phyloP scores from a whole-genome alignment of 1,140 invertebrate species.

The Sycophaga agraensis region DNA sequence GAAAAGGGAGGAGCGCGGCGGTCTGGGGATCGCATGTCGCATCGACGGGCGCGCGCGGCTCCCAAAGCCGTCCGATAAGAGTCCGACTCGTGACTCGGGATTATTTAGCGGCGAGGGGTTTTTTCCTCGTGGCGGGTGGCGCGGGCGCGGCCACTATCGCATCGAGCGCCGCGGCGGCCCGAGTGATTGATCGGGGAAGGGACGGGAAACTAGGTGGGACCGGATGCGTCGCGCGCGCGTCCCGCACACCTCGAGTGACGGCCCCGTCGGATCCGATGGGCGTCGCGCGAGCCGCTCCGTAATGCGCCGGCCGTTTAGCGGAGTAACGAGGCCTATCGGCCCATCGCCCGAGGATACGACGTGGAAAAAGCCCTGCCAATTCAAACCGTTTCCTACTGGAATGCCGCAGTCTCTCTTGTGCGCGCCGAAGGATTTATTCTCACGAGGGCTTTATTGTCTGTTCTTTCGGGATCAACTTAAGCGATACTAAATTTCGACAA shows the following conservation, averaged over 20 bases:
- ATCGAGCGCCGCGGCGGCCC: background rate
- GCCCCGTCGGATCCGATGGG: background rate
- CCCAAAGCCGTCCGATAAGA: slow-evolving; percentile 7
- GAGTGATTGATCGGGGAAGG: slow-evolving; percentile 25
- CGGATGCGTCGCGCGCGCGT: background rate
- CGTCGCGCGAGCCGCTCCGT: no score
- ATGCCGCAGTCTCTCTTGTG: no score
- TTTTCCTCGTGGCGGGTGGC: no score
- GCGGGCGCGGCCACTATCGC: slow-evolving; percentile 17
- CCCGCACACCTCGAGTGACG: background rate
- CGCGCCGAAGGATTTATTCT: no score
- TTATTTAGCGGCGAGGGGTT: slow-evolving; percentile 11
- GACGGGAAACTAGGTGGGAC: slow-evolving; percentile 23
- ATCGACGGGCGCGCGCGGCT: background rate
- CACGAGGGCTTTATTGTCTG: no score
- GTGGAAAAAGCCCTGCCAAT: no score
- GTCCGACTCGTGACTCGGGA: slow-evolving; percentile 17
- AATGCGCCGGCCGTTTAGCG: no score
- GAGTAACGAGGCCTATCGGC: no score
- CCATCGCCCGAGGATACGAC: no score
- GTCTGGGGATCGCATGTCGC: slow-evolving; percentile 1
- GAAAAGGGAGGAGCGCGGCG: background rate
- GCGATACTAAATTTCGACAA: no score
- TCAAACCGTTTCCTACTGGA: no score
- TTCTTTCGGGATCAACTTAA: no score